These are phyloP conservation scores for Philereme vetulata DNA, from an alignment of 2,888 invertebrate genomes.

Conservation along the genomic window DNA sequence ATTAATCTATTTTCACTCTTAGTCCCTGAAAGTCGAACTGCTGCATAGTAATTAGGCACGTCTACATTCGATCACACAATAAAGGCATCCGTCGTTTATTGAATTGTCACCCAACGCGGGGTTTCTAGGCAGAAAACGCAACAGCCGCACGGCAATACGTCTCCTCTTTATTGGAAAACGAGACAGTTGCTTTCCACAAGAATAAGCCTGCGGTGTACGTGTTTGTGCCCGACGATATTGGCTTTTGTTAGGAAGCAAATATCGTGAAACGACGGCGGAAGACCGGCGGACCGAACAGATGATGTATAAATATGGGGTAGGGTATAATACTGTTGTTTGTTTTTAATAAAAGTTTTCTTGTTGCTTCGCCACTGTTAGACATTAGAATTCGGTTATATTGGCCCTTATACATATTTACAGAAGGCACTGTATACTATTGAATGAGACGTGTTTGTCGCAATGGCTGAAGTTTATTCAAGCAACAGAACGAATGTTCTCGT, in stretches of 20 bases:
- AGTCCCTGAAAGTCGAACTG: not conserved
- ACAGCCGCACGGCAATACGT: constrained; percentile 75
- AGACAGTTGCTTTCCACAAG: constrained; percentile 72
- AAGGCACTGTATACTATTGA: too few species aligned
- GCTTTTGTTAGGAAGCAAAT: constrained; percentile 64
- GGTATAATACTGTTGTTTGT: constrained; percentile 23
- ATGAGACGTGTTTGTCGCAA: too few species aligned
- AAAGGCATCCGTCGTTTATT: constrained; percentile 48
- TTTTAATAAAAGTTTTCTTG: constrained; percentile 25
- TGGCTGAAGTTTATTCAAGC: too few species aligned
- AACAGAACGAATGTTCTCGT: too few species aligned
- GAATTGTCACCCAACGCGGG: constrained; percentile 53
- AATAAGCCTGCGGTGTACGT: constrained; percentile 66
- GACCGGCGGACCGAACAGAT: constrained; percentile 39
- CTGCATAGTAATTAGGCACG: constrained; percentile 27
- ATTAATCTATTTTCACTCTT: not conserved
- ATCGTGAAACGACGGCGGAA: constrained; percentile 55
- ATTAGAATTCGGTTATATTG: too few species aligned
- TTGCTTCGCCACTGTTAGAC: not conserved
- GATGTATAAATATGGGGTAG: constrained; percentile 33
- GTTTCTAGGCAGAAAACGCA: constrained; percentile 76
- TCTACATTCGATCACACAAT: constrained; percentile 37
- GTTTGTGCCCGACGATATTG: constrained; percentile 68
- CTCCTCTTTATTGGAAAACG: constrained; percentile 78
- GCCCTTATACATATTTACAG: too few species aligned